phyloP scores from a whole-genome alignment of 2,113 vertebrate genomes.

The Melanostigma gelatinosum region DNA sequence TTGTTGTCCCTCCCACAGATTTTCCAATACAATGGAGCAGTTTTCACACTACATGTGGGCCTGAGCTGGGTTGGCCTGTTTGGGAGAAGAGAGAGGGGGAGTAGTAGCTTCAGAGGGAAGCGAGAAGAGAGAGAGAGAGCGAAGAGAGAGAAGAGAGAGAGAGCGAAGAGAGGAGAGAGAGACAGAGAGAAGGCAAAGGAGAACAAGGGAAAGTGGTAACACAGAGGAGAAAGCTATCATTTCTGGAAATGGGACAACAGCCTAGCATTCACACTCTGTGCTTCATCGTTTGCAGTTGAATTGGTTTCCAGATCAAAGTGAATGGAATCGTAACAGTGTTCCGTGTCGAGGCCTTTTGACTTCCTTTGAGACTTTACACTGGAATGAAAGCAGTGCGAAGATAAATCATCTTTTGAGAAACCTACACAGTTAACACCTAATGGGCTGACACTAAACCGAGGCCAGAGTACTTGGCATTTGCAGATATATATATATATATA shows the following conservation, averaged over 20 bases:
- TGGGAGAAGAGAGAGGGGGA: conserved; percentile 40
- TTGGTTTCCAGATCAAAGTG: conserved; percentile 3
- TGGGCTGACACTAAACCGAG: background rate
- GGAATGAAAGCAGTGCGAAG: background rate
- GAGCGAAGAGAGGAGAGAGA: conserved; percentile 31
- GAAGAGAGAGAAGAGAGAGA: conserved; percentile 11
- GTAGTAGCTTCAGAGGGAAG: conserved; percentile 27
- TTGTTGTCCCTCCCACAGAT: conserved; percentile 69
- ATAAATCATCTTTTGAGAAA: background rate
- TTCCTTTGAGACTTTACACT: background rate
- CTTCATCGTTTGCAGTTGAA: conserved; percentile 14
- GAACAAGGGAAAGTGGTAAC: conserved; percentile 62
- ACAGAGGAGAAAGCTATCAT: conserved; percentile 29
- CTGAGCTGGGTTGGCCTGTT: conserved; percentile 59
- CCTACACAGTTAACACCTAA: background rate
- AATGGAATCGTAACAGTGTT: background rate
- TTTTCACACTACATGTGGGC: conserved; percentile 73
- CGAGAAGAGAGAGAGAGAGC: background rate
- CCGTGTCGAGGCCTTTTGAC: background rate
- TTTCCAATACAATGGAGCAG: conserved; percentile 78
- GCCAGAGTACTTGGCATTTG: background rate
- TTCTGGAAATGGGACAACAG: conserved; percentile 28
- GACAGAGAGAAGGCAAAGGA: conserved; percentile 53
- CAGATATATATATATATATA: no score
- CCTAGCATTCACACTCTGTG: background rate